Evolutionary conservation across 2,888 invertebrate genomes (phyloP), one percentile per base, ranked within the genome.

Genomic region (Cecidostiba fungosa): DNA sequence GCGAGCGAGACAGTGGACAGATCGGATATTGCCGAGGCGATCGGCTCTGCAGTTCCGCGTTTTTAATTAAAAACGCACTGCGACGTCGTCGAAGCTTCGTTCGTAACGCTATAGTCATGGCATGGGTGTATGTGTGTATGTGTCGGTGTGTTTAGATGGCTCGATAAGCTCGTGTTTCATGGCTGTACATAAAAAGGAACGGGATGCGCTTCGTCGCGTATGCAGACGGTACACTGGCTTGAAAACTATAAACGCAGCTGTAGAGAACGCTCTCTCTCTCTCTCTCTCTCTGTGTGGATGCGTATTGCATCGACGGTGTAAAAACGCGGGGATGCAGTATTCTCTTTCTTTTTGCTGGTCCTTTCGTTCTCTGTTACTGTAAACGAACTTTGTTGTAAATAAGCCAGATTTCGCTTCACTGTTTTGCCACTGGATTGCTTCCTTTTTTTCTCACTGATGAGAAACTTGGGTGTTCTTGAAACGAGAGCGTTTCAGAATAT

Each of bases 11-110:
- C 36, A 43, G 43, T 43, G 59, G 43, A 73, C 29, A 59, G 77
- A 59, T 83, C 66, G 70, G 59, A 70, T 77, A 83, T 77, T 77
- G 70, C 54, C 43, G 54, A 39, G 66, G 54, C 77, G 54, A 54
- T 82, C 26, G 77, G 54, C 47, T 4, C n/a, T 54, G 43, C 70
- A n/a, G 43, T 62, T 47, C 47, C 23, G 81, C 47, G 43, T 43
- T 77, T 82, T 83, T 83, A 83, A 83, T 83, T 83, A 83, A 83
- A 83, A 83, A 77, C 26, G 23, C 59, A 23, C 54, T 32, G 50
- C 32, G 19, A n/a, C 19, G 10, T 39, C 39, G 29, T 26, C 10
- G 23, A 19, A 50, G 62, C 62, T 70, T 36, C 5, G 32, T 19
- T 29, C 26, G 26, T 3, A 66, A 12, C 4, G 12, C 14, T 8